phyloP scores from a whole-genome alignment of 2,113 vertebrate genomes.

The Elanus axillaris region DNA sequence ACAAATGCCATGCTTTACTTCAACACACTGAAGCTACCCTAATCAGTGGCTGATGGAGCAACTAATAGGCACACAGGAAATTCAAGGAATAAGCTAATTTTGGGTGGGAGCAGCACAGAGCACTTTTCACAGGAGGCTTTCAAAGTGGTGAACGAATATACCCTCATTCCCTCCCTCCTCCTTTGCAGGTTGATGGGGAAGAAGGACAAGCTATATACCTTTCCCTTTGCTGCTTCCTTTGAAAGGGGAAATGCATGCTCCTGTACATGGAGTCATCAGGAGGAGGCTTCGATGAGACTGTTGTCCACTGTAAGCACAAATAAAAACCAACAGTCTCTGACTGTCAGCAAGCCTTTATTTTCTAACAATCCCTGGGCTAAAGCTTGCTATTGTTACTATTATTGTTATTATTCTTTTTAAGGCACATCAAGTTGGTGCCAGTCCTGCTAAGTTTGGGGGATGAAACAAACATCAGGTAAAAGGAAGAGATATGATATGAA shows the following conservation, averaged over 20 bases:
- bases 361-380: neutral
- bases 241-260: neutral
- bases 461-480: slow-evolving; percentile 18
- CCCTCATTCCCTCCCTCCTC: neutral
- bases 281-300: neutral
- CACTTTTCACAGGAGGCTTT: neutral
- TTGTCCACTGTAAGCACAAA: neutral
- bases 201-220: neutral
- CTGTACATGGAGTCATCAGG: fast-evolving
- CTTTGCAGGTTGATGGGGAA: neutral
- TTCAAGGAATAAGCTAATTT: neutral
- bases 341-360: neutral
- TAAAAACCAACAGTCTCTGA: neutral
- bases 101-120: neutral
- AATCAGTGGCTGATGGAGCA: neutral
- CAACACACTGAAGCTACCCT: neutral
- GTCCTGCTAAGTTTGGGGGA: neutral
- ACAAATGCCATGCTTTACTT: neutral
- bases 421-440: neutral
- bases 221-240: neutral
- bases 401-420: neutral
- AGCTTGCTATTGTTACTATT: neutral
- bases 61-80: neutral
- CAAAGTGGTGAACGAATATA: neutral
- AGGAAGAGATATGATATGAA: neutral